Evolutionary conservation across 2,888 invertebrate species (phyloP), one percentile per base, ranked within the genome.

Genomic region (Pimpla rufipes): DNA sequence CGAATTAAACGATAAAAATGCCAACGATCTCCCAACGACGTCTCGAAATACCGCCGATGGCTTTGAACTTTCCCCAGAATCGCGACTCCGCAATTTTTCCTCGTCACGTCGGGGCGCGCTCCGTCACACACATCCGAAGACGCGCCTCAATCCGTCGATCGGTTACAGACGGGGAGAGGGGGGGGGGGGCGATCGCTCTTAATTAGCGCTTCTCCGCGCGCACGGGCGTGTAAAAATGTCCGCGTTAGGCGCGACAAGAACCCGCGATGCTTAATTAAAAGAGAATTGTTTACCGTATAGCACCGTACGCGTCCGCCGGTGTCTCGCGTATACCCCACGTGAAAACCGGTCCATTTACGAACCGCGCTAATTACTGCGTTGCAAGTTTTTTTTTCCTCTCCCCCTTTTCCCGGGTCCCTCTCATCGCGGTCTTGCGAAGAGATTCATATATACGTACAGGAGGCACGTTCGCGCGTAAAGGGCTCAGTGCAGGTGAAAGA

Each of bases 341-440:
- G 59, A 74, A 83, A 86, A 85, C 86, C 86, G 85, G 86, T 86
- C 86, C 83, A 85, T 86, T 86, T 84, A 86, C 78, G 78, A 84
- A 84, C 73, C 78, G 84, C 83, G 86, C 83, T 86, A 86, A 86
- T 86, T 85, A 86, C 85, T 79, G 68, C 73, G 77, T 47, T 70
- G 77, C 83, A 76, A 83, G 75, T 83, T 85, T 86, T 86, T 86
- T 67, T 21, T 73, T 55, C 57, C n/a, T 70, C 5, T 50, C 62
- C 6, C 10, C 42, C 45, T 77, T n/a, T 21, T 16, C n/a, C n/a
- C n/a, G n/a, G n/a, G n/a, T 75, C 52, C 47, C 16, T 47, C n/a
- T 64, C 57, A 35, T 81, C 77, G 42, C 11, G 37, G 67, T 52
- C 68, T 52, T n/a, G 73, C 13, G 13, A 35, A 21, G 50, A 73